Evolutionary conservation across 37 sponge, comb jelly and placozoan genomes (phyloP).

Genomic region (Cliona cf. orientalis): DNA sequence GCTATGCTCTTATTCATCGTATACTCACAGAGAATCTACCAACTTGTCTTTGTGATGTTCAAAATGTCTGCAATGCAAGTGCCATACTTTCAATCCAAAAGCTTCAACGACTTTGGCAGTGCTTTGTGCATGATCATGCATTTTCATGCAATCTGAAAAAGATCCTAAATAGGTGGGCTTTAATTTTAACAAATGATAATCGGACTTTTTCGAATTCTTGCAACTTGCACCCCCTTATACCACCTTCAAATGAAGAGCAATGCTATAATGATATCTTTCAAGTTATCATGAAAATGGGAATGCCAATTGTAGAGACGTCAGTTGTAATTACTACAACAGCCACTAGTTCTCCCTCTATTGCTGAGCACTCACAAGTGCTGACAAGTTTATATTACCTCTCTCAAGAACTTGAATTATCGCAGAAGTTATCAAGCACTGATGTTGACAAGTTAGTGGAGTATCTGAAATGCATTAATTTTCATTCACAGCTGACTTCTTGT

Average conservation of each 20-base stretch:
- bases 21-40: not conserved
- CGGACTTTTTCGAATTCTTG: slow-evolving; percentile 16
- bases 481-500: no score
- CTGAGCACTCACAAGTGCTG: slow-evolving; percentile 12
- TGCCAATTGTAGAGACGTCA: slow-evolving; percentile 29
- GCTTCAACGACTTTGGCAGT: slow-evolving; percentile 22
- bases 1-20: not conserved
- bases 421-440: not conserved
- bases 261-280: not conserved
- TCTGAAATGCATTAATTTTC: no score
- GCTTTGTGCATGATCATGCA: slow-evolving; percentile 10
- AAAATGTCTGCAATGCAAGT: no score
- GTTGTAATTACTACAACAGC: slow-evolving; percentile 1
- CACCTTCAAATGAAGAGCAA: not conserved
- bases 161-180: slow-evolving; percentile 28
- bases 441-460: slow-evolving; percentile 28
- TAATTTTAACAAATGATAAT: slow-evolving; percentile 31
- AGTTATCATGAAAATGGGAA: not conserved
- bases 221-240: slow-evolving; percentile 14
- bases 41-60: no score
- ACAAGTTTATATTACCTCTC: slow-evolving; percentile 12
- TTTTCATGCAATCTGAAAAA: slow-evolving; percentile 1
- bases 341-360: slow-evolving; percentile 19
- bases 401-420: not conserved
- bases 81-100: no score